Conservation (phyloP, 53 echinoderm and acorn worm genomes). For the Pentamera pediparva region DNA sequence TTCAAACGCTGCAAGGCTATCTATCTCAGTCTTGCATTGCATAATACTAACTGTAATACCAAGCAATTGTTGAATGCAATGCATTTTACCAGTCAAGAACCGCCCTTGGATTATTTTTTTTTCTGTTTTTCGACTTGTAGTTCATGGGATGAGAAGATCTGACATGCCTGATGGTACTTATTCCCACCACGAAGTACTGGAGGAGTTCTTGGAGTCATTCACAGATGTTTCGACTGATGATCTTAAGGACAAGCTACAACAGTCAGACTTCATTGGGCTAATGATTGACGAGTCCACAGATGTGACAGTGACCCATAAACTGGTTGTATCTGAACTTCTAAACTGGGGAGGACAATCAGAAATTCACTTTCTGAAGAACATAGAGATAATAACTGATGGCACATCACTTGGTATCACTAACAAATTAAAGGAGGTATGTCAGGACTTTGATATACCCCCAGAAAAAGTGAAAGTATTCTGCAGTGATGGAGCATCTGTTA, state of each 20-base stretch:
- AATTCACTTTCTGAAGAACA: conserved; percentile 1
- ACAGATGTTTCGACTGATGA: neutral
- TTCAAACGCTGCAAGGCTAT: too few relatives aligned
- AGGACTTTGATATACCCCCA: neutral
- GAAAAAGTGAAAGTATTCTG: neutral
- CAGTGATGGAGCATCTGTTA: neutral
- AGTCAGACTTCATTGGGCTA: neutral
- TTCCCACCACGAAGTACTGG: neutral
- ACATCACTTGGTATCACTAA: neutral
- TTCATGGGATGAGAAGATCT: neutral
- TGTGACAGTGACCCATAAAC: neutral
- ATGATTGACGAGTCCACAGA: conserved; percentile 14
- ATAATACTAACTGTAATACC: too few relatives aligned
- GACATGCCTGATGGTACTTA: neutral
- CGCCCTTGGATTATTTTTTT: too few relatives aligned
- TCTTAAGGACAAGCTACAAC: neutral
- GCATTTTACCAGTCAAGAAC: too few relatives aligned
- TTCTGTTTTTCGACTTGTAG: neutral
- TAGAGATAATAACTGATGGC: neutral
- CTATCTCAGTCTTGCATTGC: too few relatives aligned
- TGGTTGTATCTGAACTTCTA: neutral
- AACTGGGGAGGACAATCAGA: neutral
- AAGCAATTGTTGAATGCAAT: too few relatives aligned
- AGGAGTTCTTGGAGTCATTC: neutral
- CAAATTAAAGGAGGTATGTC: conserved; percentile 1